Percentiles rank a stretch among this genome's conserved stretches.
Evolutionary conservation across 2,888 invertebrate species (phyloP).

Genomic region (Anodontia alba): DNA sequence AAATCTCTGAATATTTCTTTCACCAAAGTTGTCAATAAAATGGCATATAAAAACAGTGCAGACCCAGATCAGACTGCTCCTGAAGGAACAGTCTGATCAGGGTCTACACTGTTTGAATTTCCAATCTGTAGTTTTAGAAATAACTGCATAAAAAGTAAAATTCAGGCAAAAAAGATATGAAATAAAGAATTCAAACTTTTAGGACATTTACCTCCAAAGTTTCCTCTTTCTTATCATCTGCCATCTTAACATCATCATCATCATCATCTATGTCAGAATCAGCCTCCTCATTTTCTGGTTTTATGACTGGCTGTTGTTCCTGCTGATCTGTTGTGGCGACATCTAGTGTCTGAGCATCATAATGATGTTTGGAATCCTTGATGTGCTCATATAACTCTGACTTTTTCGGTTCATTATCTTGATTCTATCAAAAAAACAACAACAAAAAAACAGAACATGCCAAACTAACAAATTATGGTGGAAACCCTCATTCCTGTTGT

Average conservation of each 20-base stretch:
- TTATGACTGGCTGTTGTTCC: constrained; percentile 88
- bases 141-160: too few species aligned
- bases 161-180: too few species aligned
- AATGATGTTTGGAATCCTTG: constrained; percentile 89
- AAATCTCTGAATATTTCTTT: too few species aligned
- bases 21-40: too few species aligned
- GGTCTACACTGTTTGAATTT: too few species aligned
- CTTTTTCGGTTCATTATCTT: constrained; percentile 35
- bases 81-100: too few species aligned
- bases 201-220: constrained; percentile 33
- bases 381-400: constrained; percentile 93
- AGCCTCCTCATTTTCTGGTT: constrained; percentile 87
- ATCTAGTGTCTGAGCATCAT: constrained; percentile 89
- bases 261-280: constrained; percentile 87
- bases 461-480: neutral
- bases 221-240: constrained; percentile 82
- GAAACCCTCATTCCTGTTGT: too few species aligned
- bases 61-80: too few species aligned
- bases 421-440: constrained; percentile 13
- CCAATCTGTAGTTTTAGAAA: too few species aligned
- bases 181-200: too few species aligned
- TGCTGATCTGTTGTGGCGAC: constrained; percentile 90
- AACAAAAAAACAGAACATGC: neutral
- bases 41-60: too few species aligned
- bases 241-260: constrained; percentile 85